These are phyloP conservation scores for Neogale vison DNA, from an alignment of 2,113 vertebrate species.

Conservation along the genomic window DNA sequence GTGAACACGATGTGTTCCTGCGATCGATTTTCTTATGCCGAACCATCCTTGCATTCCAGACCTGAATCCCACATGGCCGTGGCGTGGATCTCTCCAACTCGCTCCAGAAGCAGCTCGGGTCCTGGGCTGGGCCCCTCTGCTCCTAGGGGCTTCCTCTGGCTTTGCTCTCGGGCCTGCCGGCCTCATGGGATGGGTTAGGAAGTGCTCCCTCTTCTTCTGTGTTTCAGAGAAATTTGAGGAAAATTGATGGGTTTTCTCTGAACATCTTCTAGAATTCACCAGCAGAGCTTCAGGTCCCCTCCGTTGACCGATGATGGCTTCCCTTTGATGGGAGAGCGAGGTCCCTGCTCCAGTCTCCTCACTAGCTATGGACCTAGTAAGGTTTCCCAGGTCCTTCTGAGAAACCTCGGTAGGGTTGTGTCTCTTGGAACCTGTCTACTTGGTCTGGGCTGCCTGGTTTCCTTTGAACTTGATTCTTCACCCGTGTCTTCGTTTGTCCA, in stretches of 20 bases:
- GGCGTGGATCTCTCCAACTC: fast-evolving
- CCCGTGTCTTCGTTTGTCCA: fast-evolving
- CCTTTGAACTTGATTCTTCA: fast-evolving
- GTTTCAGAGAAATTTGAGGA: neutral
- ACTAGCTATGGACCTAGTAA: fast-evolving
- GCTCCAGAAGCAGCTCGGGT: fast-evolving
- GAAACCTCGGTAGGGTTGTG: fast-evolving
- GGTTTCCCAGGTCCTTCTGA: too few species aligned
- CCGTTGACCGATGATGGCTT: too few species aligned
- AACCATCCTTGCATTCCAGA: neutral
- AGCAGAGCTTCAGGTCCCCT: fast-evolving
- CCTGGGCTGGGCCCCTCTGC: neutral
- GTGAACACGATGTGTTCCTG: fast-evolving
- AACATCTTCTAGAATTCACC: too few species aligned
- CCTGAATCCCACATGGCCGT: fast-evolving
- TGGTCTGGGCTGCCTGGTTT: fast-evolving
- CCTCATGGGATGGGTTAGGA: neutral
- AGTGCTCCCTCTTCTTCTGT: fast-evolving
- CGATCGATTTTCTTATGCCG: fast-evolving
- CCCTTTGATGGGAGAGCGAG: neutral
- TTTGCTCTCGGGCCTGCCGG: fast-evolving
- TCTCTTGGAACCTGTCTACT: fast-evolving
- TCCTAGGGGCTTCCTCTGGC: neutral
- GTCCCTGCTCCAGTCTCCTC: fast-evolving
- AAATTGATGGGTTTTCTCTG: fast-evolving